Evolutionary conservation across 92 coral and sea anemone genomes (phyloP).

Genomic region (Plumapathes pennacea): DNA sequence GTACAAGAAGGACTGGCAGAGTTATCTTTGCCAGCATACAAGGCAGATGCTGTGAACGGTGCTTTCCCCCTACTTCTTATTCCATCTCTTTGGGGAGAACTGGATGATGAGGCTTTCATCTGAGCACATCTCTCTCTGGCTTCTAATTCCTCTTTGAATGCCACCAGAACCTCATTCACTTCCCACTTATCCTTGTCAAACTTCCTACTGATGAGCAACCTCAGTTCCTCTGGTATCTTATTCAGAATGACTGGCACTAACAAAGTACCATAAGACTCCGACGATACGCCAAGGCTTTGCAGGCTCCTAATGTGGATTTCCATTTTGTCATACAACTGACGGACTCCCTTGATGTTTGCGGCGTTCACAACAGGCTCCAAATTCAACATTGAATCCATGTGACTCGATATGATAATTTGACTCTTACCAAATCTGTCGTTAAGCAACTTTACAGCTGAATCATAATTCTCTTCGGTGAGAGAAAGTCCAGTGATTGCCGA

Average conservation of each 20-base stretch:
- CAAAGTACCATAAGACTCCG: constrained; percentile 10
- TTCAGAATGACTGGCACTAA: constrained; percentile 6
- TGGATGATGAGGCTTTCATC: too few species aligned
- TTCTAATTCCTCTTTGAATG: constrained; percentile 14
- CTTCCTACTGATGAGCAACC: constrained; percentile 10
- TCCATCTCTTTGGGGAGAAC: too few species aligned
- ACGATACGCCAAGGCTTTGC: constrained; percentile 10
- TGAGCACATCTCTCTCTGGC: constrained; percentile 19
- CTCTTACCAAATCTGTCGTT: constrained; percentile 21
- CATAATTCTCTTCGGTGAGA: constrained; percentile 13
- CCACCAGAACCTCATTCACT: constrained; percentile 4
- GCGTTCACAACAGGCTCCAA: too few species aligned
- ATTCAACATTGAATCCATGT: constrained; percentile 14
- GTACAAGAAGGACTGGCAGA: too few species aligned
- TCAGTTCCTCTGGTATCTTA: constrained; percentile 19
- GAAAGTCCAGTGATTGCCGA: constrained; percentile 25
- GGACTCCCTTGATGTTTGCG: too few species aligned
- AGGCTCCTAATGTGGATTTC: constrained; percentile 15
- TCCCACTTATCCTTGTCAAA: constrained; percentile 13
- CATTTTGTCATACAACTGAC: constrained; percentile 13
- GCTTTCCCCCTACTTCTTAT: too few species aligned
- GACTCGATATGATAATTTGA: constrained; percentile 8
- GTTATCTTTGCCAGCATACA: too few species aligned
- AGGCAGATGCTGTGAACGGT: too few species aligned
- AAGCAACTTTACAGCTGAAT: constrained; percentile 15